Percentiles rank a stretch among this genome's conserved stretches.
These are phyloP conservation scores for Scolopax rusticola DNA, from an alignment of 2,797 vertebrate species.

Conservation along the genomic window DNA sequence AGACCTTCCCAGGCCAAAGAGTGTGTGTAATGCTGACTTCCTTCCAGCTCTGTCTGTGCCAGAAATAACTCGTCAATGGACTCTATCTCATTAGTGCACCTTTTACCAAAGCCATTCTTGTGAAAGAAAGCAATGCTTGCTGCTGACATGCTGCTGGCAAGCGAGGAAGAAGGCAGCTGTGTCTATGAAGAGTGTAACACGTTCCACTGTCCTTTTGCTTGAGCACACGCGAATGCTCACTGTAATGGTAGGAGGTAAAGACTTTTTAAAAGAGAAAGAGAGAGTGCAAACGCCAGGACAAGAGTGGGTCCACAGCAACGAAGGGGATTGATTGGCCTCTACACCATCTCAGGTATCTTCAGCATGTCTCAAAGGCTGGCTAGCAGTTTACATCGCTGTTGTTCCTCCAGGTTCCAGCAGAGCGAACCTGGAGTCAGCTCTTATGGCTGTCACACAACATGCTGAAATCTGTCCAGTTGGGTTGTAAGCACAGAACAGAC, in stretches of 20 bases:
- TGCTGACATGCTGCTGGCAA: slow-evolving; percentile 21
- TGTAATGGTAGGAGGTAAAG: neutral
- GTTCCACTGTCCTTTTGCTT: neutral
- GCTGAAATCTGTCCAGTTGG: neutral
- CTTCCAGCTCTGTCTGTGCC: slow-evolving; percentile 65
- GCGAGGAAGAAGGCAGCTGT: neutral
- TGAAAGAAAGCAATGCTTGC: slow-evolving; percentile 28
- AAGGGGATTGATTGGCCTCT: neutral
- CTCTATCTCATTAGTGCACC: slow-evolving; percentile 1
- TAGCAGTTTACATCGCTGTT: neutral
- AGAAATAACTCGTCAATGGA: slow-evolving; percentile 68
- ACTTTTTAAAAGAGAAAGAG: neutral
- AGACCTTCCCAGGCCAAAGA: slow-evolving; percentile 62
- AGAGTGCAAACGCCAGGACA: accelerated
- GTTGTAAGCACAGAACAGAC: neutral
- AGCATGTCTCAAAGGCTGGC: neutral
- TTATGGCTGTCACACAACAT: neutral
- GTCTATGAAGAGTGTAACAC: neutral
- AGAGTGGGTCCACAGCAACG: neutral
- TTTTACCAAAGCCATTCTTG: slow-evolving; percentile 33
- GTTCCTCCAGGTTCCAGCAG: neutral
- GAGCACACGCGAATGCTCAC: neutral
- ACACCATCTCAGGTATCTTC: neutral
- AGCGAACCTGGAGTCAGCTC: neutral
- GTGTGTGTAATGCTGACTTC: slow-evolving; percentile 62